Conservation (phyloP, 2,797 vertebrate species). For the Melopsittacus undulatus region DNA sequence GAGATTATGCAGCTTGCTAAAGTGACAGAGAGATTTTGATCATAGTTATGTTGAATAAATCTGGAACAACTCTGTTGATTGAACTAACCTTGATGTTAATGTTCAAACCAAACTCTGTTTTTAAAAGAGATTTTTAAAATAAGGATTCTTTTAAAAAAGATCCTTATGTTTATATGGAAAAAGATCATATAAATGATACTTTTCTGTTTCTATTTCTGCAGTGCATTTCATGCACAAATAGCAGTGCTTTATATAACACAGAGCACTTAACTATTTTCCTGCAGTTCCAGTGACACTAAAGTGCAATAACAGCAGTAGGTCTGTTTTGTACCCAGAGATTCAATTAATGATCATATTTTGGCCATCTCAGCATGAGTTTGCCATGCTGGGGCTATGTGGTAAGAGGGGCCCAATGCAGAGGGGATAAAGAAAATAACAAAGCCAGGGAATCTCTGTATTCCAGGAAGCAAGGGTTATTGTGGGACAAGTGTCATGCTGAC, state of each 20-base stretch:
- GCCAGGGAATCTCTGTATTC: not conserved
- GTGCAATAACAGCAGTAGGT: not conserved
- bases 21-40: not conserved
- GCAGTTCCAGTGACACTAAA: not conserved
- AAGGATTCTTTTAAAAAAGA: not conserved
- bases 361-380: not conserved
- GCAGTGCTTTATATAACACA: not conserved
- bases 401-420: not conserved
- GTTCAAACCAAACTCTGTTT: not conserved
- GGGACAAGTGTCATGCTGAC: not conserved
- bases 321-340: not conserved
- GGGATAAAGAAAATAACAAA: not conserved
- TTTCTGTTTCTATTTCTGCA: not conserved
- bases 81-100: not conserved
- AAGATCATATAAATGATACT: not conserved
- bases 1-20: not conserved
- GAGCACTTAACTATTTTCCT: not conserved
- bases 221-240: not conserved
- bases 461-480: not conserved
- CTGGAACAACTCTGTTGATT: slow-evolving; percentile 25
- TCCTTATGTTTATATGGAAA: not conserved
- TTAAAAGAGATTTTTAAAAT: not conserved
- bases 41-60: not conserved
- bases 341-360: not conserved
- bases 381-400: not conserved